Base-by-base conservation (phyloP, 2,797 vertebrate genomes). In the Austrolebias charrua region DNA sequence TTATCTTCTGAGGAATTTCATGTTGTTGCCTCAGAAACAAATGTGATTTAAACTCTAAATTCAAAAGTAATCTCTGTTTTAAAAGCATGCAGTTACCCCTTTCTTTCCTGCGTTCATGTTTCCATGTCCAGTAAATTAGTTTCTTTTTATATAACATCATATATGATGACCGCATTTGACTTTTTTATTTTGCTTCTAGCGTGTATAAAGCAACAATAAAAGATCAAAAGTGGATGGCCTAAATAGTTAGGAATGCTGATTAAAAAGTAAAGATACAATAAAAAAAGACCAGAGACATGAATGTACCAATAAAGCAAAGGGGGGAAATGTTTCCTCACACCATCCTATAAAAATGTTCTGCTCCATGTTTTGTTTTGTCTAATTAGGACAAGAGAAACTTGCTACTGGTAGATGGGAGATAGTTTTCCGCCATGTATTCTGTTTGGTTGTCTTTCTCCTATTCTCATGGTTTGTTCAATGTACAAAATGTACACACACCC, bases 291-390 rank as follows among this genome's bases (percentile, higher is more conserved):
- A 44, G 12, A 63, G n/a, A 55, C 24, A 38, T 33, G 63, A 51
- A 67, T 53, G 66, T 42, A 16, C 5, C 45, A 56, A 45, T 24
- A 56, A 46, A 64, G 69, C 16, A 13, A 19, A 52, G 16, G 38
- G 60, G 47, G 42, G 54, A 69, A 71, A 75, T 15, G 50, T 59
- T 44, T 60, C 24, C 65, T 68, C 44, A 60, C 53, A 45, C 66
- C 66, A 71, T 51, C 69, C 57, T 75, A 69, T 61, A 67, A 56
- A 76, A 82, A 78, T 53, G 63, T 60, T 54, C 12, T 4, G 6
- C 55, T 73, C 55, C 74, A 76, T 89, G 77, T 89, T 89, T 89
- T 85, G 83, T 86, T 73, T 89, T 85, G 89, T 85, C 83, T 77
- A 84, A 86, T 88, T 85, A 88, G 81, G 71, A 84, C 62, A 35